Evolutionary conservation across 1,140 invertebrate genomes (phyloP).

Genomic region (Frieseomelitta varia): DNA sequence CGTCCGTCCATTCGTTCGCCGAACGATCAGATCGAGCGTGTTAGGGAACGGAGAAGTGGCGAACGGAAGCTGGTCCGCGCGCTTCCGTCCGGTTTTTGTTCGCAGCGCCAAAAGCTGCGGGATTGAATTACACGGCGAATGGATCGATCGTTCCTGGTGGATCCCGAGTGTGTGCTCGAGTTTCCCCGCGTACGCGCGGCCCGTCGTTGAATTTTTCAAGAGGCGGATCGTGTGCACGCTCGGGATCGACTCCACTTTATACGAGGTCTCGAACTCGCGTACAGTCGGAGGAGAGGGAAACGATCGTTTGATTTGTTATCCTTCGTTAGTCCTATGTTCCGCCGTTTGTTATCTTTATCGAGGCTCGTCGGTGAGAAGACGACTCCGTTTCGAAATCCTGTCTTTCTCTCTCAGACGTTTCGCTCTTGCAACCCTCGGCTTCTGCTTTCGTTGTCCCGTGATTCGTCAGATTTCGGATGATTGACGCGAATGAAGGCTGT

Average conservation of each 20-base stretch:
- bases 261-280: too few species aligned
- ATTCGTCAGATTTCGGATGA: conserved; percentile 3
- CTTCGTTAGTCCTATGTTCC: conserved; percentile 23
- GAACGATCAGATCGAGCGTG: background rate
- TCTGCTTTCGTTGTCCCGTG: background rate
- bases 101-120: background rate
- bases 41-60: background rate
- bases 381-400: background rate
- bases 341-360: conserved; percentile 35
- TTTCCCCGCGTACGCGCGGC: conserved; percentile 38
- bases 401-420: conserved; percentile 6
- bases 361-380: background rate
- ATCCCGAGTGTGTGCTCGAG: conserved; percentile 28
- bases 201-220: conserved; percentile 48
- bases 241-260: conserved; percentile 40
- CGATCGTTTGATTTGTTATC: conserved; percentile 39
- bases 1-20: background rate
- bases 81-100: background rate
- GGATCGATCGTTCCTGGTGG: conserved; percentile 28
- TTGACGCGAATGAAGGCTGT: background rate
- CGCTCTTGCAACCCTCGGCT: background rate
- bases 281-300: background rate
- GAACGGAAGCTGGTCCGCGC: background rate
- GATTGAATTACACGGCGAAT: conserved; percentile 28
- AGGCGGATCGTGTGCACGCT: background rate